Percentiles rank a stretch among this genome's conserved stretches.
Evolutionary conservation across 2,888 invertebrate genomes (phyloP).

Genomic region (Tridacna crocea): DNA sequence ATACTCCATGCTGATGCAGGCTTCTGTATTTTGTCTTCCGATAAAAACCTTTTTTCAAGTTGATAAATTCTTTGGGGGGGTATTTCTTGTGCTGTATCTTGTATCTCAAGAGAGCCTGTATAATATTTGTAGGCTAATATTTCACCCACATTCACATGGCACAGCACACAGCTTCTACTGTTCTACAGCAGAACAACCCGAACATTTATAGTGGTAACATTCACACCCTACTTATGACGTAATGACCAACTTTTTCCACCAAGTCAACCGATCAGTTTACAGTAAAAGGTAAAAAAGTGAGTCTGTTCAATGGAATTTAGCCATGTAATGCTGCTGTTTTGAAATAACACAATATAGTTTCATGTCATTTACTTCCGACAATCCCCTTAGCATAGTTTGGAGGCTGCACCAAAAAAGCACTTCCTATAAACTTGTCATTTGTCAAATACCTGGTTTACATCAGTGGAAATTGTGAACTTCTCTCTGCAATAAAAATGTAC

Average conservation of each 20-base stretch:
- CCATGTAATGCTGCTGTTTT: not conserved
- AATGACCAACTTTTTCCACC: not conserved
- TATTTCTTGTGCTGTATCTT: constrained; percentile 5
- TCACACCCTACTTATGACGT: too few relatives aligned
- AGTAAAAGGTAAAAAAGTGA: not conserved
- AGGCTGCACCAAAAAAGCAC: constrained; percentile 3
- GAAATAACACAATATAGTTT: not conserved
- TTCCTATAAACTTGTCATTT: constrained; percentile 7
- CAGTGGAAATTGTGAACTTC: not conserved
- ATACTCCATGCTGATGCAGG: constrained; percentile 2
- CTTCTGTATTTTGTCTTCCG: constrained; percentile 17
- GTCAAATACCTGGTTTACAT: not conserved
- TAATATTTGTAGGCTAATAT: not conserved
- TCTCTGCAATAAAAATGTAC: not conserved
- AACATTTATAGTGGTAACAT: not conserved
- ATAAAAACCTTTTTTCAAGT: constrained; percentile 14
- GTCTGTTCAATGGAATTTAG: not conserved
- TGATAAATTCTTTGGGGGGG: constrained; percentile 11
- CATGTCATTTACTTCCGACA: not conserved
- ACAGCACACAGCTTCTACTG: not conserved
- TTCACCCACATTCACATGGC: constrained; percentile 2
- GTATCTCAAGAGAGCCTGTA: not conserved
- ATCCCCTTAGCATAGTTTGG: constrained; percentile 18
- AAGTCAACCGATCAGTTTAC: not conserved
- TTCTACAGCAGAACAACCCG: not conserved